phyloP scores from a whole-genome alignment of 2,888 invertebrate genomes.

The Allolobophora icterica region DNA sequence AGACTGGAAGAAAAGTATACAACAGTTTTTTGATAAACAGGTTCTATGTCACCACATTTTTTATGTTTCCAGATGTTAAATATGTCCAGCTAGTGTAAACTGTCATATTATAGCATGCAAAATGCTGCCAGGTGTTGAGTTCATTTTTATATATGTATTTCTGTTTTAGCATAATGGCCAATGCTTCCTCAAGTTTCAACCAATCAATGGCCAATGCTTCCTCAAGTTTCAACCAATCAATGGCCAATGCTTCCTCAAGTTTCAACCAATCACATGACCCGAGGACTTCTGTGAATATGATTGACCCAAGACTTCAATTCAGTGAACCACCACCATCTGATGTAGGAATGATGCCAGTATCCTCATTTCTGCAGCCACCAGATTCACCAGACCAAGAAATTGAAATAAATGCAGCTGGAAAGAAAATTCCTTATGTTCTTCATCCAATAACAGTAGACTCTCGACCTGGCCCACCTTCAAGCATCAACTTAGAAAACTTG shows the following conservation, averaged over 20 bases:
- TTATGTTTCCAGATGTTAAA: too few species aligned
- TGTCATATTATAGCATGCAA: too few species aligned
- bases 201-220: constrained; percentile 10
- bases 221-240: too few species aligned
- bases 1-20: too few species aligned
- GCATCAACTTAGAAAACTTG: constrained; percentile 24
- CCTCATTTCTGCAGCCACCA: constrained; percentile 23
- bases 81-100: too few species aligned
- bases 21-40: too few species aligned
- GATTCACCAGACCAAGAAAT: constrained; percentile 20
- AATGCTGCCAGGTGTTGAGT: too few species aligned
- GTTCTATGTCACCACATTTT: too few species aligned
- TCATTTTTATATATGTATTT: background rate
- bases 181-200: too few species aligned
- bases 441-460: constrained; percentile 14
- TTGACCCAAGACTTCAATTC: constrained; percentile 21
- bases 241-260: constrained; percentile 11
- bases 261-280: constrained; percentile 24
- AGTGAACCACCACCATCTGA: constrained; percentile 12
- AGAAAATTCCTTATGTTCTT: constrained; percentile 14
- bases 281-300: background rate
- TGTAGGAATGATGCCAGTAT: background rate
- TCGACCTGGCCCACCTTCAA: constrained; percentile 3
- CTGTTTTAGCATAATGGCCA: constrained; percentile 1
- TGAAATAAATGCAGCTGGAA: constrained; percentile 28